Evolutionary conservation across 2,113 vertebrate genomes (phyloP).

Genomic region (Felis chaus): DNA sequence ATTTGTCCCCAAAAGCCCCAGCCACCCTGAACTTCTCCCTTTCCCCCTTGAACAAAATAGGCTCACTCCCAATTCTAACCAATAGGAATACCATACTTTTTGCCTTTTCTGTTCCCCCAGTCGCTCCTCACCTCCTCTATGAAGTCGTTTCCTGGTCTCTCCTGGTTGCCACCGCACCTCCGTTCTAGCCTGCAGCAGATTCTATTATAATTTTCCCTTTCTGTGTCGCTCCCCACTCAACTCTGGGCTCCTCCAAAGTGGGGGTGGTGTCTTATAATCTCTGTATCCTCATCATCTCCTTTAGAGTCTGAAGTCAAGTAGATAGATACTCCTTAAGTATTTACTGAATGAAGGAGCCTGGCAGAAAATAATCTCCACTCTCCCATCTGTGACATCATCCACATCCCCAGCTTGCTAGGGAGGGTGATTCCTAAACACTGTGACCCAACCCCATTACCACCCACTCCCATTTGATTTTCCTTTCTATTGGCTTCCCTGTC

Average conservation of each 20-base stretch:
- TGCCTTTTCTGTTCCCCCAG: not conserved
- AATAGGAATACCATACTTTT: not conserved
- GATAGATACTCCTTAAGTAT: not conserved
- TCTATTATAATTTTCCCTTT: too few relatives aligned
- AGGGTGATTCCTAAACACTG: not conserved
- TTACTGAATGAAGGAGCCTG: not conserved
- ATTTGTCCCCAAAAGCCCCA: not conserved
- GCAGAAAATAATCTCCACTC: not conserved
- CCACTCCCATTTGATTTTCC: not conserved
- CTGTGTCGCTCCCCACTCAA: not conserved
- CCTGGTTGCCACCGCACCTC: rapidly evolving
- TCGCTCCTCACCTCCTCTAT: not conserved
- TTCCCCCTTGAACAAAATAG: not conserved
- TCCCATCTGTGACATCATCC: not conserved
- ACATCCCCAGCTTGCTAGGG: not conserved
- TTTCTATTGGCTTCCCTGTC: not conserved
- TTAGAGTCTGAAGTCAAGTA: not conserved
- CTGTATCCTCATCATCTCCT: not conserved
- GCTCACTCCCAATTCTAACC: not conserved
- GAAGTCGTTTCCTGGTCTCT: not conserved
- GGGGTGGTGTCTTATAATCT: not conserved
- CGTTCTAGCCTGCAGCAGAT: not conserved
- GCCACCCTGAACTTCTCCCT: not conserved
- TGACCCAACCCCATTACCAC: not conserved
- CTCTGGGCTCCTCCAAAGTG: not conserved